These are phyloP conservation scores for Labia minor DNA, from an alignment of 2,888 invertebrate species.

Conservation along the genomic window DNA sequence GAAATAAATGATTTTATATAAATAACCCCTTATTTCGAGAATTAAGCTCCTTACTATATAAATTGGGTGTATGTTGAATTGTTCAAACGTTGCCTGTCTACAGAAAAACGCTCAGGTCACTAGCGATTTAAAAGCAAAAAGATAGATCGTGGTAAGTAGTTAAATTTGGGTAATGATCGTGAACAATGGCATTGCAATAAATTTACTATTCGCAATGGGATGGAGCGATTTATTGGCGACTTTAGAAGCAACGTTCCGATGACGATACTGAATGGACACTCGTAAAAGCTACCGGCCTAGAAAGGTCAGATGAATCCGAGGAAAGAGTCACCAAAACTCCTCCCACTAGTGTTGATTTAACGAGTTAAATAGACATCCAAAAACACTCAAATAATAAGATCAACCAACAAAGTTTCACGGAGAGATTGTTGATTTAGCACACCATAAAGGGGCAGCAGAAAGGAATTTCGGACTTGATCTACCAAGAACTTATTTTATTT, in stretches of 20 bases:
- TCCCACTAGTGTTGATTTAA: conserved; percentile 3
- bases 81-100: too few relatives aligned
- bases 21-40: too few relatives aligned
- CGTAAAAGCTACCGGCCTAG: not conserved
- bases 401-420: too few relatives aligned
- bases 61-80: too few relatives aligned
- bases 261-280: not conserved
- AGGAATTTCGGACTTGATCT: too few relatives aligned
- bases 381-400: not conserved
- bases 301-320: too few relatives aligned
- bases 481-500: too few relatives aligned
- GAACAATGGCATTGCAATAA: not conserved
- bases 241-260: not conserved
- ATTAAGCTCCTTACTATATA: too few relatives aligned
- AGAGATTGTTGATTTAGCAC: too few relatives aligned
- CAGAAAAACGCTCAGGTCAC: not conserved
- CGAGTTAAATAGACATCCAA: not conserved
- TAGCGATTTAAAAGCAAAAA: not conserved
- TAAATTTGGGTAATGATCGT: not conserved
- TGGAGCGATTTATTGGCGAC: not conserved
- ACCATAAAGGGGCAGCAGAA: too few relatives aligned
- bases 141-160: not conserved
- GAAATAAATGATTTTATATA: too few relatives aligned
- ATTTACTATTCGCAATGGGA: not conserved
- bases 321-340: not conserved